Conservation (phyloP, 2,113 vertebrate species). For the Peromyscus californicus region DNA sequence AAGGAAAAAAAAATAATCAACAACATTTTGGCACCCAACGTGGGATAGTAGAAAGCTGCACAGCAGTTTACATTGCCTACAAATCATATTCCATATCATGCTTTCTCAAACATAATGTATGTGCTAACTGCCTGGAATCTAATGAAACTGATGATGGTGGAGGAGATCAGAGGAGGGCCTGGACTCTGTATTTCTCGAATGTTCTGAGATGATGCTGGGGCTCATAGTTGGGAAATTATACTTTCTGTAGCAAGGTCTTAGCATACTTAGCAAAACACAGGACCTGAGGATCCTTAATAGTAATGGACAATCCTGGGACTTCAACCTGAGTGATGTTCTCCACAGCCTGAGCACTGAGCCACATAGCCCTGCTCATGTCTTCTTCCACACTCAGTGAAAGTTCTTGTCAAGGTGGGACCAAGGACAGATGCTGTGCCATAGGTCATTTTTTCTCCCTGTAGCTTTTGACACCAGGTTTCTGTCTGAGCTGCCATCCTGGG, state of each 20-base stretch:
- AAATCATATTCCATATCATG: background rate
- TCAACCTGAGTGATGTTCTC: background rate
- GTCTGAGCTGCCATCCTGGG: background rate
- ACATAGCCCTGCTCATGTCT: background rate
- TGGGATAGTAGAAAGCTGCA: too few species aligned
- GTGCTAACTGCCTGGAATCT: background rate
- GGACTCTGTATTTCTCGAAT: background rate
- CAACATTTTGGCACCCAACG: too few species aligned
- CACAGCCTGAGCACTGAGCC: background rate
- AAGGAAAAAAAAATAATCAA: too few species aligned
- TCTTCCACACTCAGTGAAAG: background rate
- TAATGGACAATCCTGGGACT: background rate
- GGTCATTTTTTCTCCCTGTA: background rate
- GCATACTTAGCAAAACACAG: background rate
- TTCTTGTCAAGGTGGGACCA: background rate
- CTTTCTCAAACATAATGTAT: background rate
- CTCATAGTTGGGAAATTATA: background rate
- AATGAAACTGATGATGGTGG: background rate
- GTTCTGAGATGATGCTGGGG: background rate
- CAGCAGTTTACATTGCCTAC: background rate
- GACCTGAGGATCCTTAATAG: background rate
- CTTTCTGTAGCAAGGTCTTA: background rate
- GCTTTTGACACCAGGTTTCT: background rate
- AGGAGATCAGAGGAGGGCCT: background rate
- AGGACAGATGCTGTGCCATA: background rate